Evolutionary conservation across 1,140 invertebrate species (phyloP), one percentile per base, ranked within the genome.

Genomic region (Diabrotica virgifera): DNA sequence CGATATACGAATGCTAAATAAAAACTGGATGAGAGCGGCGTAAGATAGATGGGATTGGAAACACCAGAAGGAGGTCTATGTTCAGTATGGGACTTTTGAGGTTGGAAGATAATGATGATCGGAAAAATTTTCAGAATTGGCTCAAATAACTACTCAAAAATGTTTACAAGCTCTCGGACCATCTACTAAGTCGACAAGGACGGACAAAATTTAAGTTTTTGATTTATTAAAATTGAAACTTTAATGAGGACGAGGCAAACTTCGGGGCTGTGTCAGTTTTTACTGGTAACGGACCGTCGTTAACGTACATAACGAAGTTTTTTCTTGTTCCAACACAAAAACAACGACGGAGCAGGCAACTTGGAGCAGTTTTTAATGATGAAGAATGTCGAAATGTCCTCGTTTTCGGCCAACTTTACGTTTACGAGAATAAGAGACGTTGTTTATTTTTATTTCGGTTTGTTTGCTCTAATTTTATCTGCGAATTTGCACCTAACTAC

Each of bases 301-400:
- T 46, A 46, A 46, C n/a, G n/a, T 46, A 46, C n/a, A 46, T 46
- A 46, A 6, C 40, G n/a, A 46, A 46, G 40, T 46, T 46, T 46
- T 46, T 46, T 46, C 40, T 46, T 46, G 40, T 46, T 46, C 8
- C n/a, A 5, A 46, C 40, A 46, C n/a, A 46, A 46, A 46, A 46
- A 46, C 40, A 46, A 46, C 40, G 40, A 46, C 40, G 40, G 2
- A 46, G 40, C 40, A n/a, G 40, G 40, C 40, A 46, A 46, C 40
- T 46, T 46, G 40, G n/a, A 46, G n/a, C 8, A 46, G 40, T 46
- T 46, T 46, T 46, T 46, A 46, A 46, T 46, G 40, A 46, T 46
- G 40, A 46, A 46, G 40, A 5, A 46, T 46, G 40, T 46, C n/a
- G 40, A 5, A n/a, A 46, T 8, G 8, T 8, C n/a, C n/a, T 46